Evolutionary conservation across 2,797 vertebrate genomes (phyloP).

Genomic region (Pangasius larnaudii): DNA sequence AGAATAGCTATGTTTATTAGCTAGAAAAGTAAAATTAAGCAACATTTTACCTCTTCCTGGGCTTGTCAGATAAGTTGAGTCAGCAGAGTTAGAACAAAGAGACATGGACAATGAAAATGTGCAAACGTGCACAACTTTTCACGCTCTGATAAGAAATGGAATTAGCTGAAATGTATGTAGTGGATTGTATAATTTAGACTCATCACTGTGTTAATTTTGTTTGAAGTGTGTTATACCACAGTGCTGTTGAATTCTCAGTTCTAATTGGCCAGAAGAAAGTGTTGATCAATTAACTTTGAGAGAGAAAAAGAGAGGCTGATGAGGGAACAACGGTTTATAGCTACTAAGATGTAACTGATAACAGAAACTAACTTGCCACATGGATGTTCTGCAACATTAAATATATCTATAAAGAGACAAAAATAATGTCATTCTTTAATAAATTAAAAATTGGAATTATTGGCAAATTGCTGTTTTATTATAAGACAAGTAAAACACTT

Average conservation of each 20-base stretch:
- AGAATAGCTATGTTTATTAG: not conserved
- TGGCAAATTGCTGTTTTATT: not conserved
- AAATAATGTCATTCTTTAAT: not conserved
- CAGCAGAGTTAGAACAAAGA: not conserved
- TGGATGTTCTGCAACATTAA: not conserved
- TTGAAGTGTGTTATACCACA: not conserved
- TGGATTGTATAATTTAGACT: not conserved
- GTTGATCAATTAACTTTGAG: not conserved
- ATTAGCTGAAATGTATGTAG: not conserved
- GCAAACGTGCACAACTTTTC: not conserved
- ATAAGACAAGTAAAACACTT: not conserved
- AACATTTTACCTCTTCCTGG: not conserved
- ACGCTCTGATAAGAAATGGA: not conserved
- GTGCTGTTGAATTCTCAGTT: not conserved
- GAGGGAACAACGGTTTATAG: not conserved
- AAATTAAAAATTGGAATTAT: not conserved
- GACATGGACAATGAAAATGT: not conserved
- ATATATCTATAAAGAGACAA: not conserved
- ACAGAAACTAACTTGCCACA: not conserved
- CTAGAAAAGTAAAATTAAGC: not conserved
- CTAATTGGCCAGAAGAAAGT: not conserved
- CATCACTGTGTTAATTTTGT: not conserved
- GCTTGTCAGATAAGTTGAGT: not conserved
- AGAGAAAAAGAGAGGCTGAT: no score
- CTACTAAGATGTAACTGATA: not conserved